Evolutionary conservation across 2,888 invertebrate genomes (phyloP), one percentile per base, ranked within the genome.

Genomic region (Drosophila trichaetosa): DNA sequence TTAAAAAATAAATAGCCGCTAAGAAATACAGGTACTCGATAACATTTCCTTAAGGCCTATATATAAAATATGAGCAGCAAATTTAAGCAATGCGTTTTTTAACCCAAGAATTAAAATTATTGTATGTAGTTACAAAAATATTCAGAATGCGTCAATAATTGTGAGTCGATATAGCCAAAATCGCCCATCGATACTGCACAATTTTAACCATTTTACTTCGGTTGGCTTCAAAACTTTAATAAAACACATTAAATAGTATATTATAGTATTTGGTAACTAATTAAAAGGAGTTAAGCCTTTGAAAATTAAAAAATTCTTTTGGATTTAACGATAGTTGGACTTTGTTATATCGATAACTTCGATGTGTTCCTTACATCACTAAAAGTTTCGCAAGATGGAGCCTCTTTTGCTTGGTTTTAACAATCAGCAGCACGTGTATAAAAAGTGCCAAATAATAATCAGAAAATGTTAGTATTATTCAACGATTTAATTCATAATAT

Each of bases 361-460:
- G 40, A 68, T 72, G 51, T 62, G 69, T 79, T 52, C 58, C 65
- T 75, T 56, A 76, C 86, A 87, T 91, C 91, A 87, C 79, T 91
- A 88, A 90, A 87, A 91, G 86, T 83, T 91, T 91, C 87, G 88
- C 92, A 92, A 92, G 90, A 92, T 92, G 91, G 91, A 90, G 91
- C 92, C 92, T 89, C 85, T 93, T 93, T 93, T 93, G 93, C 93
- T 93, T 93, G 92, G 89, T 92, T 93, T 92, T 91, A 91, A 92
- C 89, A 93, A 93, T 91, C 92, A 91, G 92, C 92, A 93, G 93
- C 93, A 93, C 93, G 93, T 93, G 93, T 93, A 90, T 91, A 90
- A 91, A 92, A 92, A 93, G 93, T 93, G 93, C 93, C 93, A 93
- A 93, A 93, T 89, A 91, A 90, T 90, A 90, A 88, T 93, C 91